Evolutionary conservation across 2,888 invertebrate genomes (phyloP).

Genomic region (Monopis laevigella): DNA sequence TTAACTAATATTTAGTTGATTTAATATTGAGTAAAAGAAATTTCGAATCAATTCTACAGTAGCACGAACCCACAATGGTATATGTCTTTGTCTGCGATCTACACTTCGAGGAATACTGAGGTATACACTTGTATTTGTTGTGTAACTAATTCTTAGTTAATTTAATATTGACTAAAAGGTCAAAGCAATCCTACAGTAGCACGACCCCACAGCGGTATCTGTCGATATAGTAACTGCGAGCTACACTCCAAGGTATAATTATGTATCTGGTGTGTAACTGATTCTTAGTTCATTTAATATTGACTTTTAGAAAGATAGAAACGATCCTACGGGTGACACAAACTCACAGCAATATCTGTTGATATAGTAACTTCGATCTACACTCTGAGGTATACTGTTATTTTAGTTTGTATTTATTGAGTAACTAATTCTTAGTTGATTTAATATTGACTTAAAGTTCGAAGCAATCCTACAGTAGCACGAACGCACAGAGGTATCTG

Average conservation of each 20-base stretch:
- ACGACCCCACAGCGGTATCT: conserved; percentile 82
- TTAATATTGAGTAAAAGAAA: conserved; percentile 65
- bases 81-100: conserved; percentile 71
- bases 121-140: conserved; percentile 79
- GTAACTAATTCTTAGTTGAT: neutral
- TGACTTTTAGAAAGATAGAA: no score
- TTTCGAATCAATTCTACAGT: conserved; percentile 80
- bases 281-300: no score
- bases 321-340: no score
- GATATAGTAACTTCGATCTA: no score
- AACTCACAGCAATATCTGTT: no score
- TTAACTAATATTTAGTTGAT: conserved; percentile 51
- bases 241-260: conserved; percentile 70
- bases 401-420: no score
- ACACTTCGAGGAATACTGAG: conserved; percentile 69
- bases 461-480: conserved; percentile 77
- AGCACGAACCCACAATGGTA: conserved; percentile 81
- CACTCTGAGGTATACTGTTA: no score
- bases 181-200: conserved; percentile 79
- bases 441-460: conserved; percentile 64
- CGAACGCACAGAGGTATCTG: conserved; percentile 82
- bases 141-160: conserved; percentile 64
- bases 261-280: conserved; percentile 77
- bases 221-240: conserved; percentile 71
- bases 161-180: conserved; percentile 62